Evolutionary conservation across 2,113 vertebrate genomes (phyloP), one percentile per base, ranked within the genome.

Genomic region (Gymnogyps californianus): DNA sequence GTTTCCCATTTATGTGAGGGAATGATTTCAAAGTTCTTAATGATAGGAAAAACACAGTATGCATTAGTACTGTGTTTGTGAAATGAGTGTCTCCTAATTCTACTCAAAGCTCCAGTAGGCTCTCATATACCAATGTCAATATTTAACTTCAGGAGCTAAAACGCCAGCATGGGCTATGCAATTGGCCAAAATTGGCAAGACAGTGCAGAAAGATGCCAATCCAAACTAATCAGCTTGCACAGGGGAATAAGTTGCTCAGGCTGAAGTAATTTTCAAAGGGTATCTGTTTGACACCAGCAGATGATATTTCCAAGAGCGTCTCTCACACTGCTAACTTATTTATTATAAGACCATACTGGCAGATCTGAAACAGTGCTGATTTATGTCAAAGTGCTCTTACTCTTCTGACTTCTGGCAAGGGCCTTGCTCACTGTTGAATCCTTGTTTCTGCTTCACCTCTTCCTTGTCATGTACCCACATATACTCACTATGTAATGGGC

Each of bases 401-500:
- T 42, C 36, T 36, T 12, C 57, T 71, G 59, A 47, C 15, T 51
- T 46, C 40, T 38, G 21, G 24, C 47, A 46, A 29, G 13, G 40
- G n/a, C 62, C 40, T 54, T 17, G 19, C 52, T 49, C 57, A 5
- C 34, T 38, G 17, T 9, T 79, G 67, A 62, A 49, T 46, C 49
- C 40, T 64, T 7, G 3, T 18, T 31, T 90, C 54, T 69, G 70
- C 58, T 44, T 46, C 32, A 11, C 34, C 55, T 34, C 57, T 3
- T 58, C 22, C 18, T 57, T 64, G 16, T 1, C 42, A 6, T 0
- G 6, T 7, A 20, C 72, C 29, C 46, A 24, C 51, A 6, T 3
- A 8, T 4, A 13, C 28, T 55, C 26, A 13, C 42, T 2, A 0
- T 4, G 32, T 1, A 12, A 42, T 0, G 34, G 49, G 15, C 31